Base-by-base conservation (phyloP, 2,113 vertebrate genomes). In the Galeopterus variegatus region DNA sequence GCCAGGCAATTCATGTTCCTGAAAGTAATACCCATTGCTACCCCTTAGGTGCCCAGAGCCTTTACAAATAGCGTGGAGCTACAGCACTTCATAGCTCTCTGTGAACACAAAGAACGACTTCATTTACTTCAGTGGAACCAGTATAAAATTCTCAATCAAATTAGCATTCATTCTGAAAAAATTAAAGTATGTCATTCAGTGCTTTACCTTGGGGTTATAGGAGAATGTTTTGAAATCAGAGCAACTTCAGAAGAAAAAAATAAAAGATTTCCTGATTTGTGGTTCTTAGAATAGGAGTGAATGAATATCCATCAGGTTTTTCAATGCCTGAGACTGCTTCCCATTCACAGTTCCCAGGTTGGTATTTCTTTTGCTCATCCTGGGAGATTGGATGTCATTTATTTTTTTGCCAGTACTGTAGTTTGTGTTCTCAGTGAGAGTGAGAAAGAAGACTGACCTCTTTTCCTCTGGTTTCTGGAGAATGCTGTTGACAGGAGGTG, bases 111-210 rank as follows among this genome's bases (percentile, higher is more conserved):
- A 97, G 86, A 96, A 62, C 28, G 52, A 45, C 48, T 93, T 93
- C 17, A 62, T 90, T 95, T 64, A 92, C 64, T 95, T 96, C 87
- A 88, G 1, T 84, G 83, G 64, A 41, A 76, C 60, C 75, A 52
- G 89, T 90, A 76, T 92, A 95, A 94, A 94, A 76, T 95, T 90
- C 90, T 87, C 69, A 92, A 58, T 94, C 88, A 97, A 94, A 56
- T 97, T 83, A 90, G 48, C 69, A 90, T 97, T 97, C 64, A 72
- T 89, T 73, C 15, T 62, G 23, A 60, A 87, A 93, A 93, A 95
- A n/a, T 10, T 87, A 62, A 50, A 73, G 60, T 60, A 15, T 65
- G 24, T 70, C 94, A 92, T 96, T 95, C 62, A 87, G n/a, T 89
- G 60, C 67, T 96, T 88, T 73, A 84, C n/a, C 24, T 89, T 79